Conservation (phyloP, 2,888 invertebrate species). For the Ectemnius continuus region DNA sequence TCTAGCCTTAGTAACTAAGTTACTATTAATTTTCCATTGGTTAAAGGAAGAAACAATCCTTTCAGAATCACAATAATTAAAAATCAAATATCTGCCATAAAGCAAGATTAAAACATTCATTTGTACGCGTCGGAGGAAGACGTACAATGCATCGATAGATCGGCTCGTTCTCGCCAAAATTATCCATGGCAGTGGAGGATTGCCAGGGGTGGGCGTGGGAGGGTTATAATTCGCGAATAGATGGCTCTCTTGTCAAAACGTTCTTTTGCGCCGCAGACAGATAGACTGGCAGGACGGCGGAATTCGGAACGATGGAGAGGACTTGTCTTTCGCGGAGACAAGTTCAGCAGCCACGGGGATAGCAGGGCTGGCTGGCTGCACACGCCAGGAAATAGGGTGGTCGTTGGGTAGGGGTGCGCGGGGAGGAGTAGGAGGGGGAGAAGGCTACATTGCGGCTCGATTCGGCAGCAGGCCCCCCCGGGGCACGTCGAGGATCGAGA, state of each 20-base stretch:
- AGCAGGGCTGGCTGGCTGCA: slow-evolving; percentile 10
- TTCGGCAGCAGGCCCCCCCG: slow-evolving; percentile 73
- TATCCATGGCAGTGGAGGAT: too few relatives aligned
- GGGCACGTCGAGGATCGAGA: slow-evolving; percentile 74
- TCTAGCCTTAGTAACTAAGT: too few relatives aligned
- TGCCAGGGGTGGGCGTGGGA: too few relatives aligned
- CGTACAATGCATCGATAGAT: too few relatives aligned
- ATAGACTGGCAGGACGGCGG: slow-evolving; percentile 30
- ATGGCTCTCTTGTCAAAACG: slow-evolving; percentile 8
- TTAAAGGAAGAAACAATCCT: too few relatives aligned
- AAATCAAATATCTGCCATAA: too few relatives aligned
- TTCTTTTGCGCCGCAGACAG: slow-evolving; percentile 16
- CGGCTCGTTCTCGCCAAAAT: too few relatives aligned
- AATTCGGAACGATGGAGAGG: slow-evolving; percentile 52
- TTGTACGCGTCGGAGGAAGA: too few relatives aligned
- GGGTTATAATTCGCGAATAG: too few relatives aligned
- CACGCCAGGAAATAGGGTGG: slow-evolving; percentile 1
- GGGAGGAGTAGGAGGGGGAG: slow-evolving; percentile 34
- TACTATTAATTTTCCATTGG: too few relatives aligned
- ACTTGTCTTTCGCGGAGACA: slow-evolving; percentile 62
- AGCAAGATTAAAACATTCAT: too few relatives aligned
- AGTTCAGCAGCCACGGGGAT: slow-evolving; percentile 50
- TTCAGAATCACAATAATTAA: too few relatives aligned
- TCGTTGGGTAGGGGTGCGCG: slow-evolving; percentile 10
- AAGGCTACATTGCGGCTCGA: slow-evolving; percentile 66